These are phyloP conservation scores for Melanerpes formicivorus DNA, from an alignment of 2,113 vertebrate species.

Conservation along the genomic window DNA sequence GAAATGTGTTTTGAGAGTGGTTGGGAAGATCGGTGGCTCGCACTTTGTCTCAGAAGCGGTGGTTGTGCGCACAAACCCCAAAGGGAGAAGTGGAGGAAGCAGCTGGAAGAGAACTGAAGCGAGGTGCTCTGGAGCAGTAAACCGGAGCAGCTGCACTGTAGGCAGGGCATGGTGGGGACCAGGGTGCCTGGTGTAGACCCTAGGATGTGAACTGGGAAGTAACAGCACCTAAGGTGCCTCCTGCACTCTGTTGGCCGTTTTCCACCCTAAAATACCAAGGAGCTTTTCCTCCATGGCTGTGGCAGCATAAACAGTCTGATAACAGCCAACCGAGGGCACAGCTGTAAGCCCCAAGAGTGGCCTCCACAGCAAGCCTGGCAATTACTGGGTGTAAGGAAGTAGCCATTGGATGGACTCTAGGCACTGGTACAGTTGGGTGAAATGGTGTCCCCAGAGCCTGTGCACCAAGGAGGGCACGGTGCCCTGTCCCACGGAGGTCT, in stretches of 20 bases:
- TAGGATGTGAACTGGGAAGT: neutral
- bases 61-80: neutral
- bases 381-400: neutral
- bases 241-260: constrained; percentile 34
- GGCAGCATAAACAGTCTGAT: neutral
- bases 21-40: neutral
- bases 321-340: neutral
- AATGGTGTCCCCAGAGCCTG: no score
- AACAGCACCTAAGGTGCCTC: neutral
- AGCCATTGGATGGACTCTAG: neutral
- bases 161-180: neutral
- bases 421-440: neutral
- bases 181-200: neutral
- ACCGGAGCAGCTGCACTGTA: accelerated
- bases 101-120: neutral
- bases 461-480: neutral
- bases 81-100: neutral
- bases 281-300: neutral
- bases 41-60: neutral
- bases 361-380: neutral
- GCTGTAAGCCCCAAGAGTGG: neutral
- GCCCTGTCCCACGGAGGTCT: no score
- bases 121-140: no score
- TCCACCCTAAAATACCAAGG: neutral
- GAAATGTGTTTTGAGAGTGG: neutral